Evolutionary conservation across 2,113 vertebrate species (phyloP).

Genomic region (Scopus umbretta): DNA sequence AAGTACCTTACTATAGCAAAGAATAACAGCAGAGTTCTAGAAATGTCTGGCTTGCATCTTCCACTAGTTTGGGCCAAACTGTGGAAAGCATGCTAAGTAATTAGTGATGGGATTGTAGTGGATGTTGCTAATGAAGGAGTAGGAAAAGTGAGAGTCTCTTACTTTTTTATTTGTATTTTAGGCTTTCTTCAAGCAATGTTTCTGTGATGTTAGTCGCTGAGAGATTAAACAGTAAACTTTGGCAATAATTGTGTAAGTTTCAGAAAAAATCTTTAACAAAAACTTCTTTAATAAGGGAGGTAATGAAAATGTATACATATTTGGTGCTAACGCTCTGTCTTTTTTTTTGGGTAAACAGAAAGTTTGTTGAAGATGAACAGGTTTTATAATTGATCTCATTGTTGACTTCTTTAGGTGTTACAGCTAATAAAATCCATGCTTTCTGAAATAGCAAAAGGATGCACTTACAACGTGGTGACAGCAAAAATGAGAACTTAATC

Average conservation of each 20-base stretch:
- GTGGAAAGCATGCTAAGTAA: background rate
- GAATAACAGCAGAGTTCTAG: background rate
- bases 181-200: background rate
- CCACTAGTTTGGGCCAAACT: background rate
- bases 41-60: background rate
- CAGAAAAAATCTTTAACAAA: background rate
- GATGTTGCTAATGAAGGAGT: background rate
- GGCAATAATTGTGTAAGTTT: background rate
- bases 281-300: background rate
- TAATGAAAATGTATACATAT: background rate
- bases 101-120: background rate
- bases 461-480: background rate
- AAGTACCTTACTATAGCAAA: background rate
- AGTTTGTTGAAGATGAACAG: background rate
- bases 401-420: background rate
- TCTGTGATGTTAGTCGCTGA: background rate
- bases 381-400: background rate
- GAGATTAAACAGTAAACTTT: background rate
- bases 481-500: background rate
- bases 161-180: background rate
- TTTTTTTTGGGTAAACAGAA: background rate
- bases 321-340: background rate
- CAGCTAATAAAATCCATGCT: background rate
- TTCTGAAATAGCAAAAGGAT: background rate
- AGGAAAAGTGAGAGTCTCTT: background rate